phyloP scores from a whole-genome alignment of 2,113 vertebrate genomes.

The Menidia beryllina region DNA sequence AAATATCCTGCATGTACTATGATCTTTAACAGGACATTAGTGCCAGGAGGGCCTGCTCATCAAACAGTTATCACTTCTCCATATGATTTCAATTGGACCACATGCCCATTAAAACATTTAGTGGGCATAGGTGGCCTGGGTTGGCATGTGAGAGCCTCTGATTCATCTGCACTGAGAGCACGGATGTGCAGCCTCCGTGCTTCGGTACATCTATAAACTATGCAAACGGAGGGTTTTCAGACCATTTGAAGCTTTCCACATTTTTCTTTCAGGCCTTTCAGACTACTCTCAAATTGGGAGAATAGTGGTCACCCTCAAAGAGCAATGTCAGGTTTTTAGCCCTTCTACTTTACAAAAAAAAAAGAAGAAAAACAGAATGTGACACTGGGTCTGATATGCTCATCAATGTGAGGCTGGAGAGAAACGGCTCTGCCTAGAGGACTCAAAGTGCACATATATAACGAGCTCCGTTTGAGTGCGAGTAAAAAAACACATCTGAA shows the following conservation, averaged over 20 bases:
- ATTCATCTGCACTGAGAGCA: constrained; percentile 37
- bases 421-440: too few species aligned
- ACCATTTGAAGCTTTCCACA: too few species aligned
- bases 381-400: not conserved
- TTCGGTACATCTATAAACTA: constrained; percentile 1
- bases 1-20: constrained; percentile 20
- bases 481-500: not conserved
- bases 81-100: constrained; percentile 66
- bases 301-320: too few species aligned
- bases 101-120: constrained; percentile 72
- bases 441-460: too few species aligned
- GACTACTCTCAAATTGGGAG: not conserved
- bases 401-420: not conserved
- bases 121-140: constrained; percentile 37
- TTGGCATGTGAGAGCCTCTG: constrained; percentile 32
- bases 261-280: not conserved
- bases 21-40: constrained; percentile 56
- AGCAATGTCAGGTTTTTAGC: too few species aligned
- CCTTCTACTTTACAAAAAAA: too few species aligned
- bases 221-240: not conserved
- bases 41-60: constrained; percentile 64
- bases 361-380: too few species aligned
- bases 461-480: too few species aligned
- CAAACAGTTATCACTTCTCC: constrained; percentile 69
- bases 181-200: not conserved